Conservation (phyloP, 1,140 invertebrate species). For the Euglossa dilemma region DNA sequence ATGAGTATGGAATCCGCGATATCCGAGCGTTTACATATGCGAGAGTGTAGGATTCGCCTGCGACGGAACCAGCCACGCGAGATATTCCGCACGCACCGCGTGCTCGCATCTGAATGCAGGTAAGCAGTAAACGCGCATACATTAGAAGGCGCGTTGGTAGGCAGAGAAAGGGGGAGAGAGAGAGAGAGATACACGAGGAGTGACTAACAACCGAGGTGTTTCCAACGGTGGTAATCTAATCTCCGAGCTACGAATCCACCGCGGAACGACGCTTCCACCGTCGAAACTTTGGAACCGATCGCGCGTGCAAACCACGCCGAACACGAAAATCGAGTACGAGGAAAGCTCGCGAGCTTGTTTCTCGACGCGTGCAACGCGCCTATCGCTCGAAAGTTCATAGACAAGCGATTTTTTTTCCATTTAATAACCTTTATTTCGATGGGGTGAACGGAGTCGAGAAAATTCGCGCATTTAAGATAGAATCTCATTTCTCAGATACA, state of each 20-base stretch:
- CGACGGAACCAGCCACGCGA: conserved; percentile 29
- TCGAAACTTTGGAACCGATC: neutral
- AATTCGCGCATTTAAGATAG: too few relatives aligned
- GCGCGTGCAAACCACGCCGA: neutral
- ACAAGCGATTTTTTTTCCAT: too few relatives aligned
- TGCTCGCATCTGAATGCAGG: conserved; percentile 46
- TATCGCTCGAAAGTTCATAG: too few relatives aligned
- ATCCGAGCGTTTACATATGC: conserved; percentile 32
- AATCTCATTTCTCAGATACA: too few relatives aligned
- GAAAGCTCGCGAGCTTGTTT: neutral
- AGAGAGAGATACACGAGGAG: conserved; percentile 32
- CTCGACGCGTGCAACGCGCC: neutral
- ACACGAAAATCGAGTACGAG: neutral
- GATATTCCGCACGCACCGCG: conserved; percentile 38
- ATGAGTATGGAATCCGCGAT: conserved; percentile 41
- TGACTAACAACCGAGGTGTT: conserved; percentile 57
- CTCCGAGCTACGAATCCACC: conserved; percentile 16
- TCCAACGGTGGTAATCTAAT: conserved; percentile 62
- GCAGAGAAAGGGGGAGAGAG: neutral
- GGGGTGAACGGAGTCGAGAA: too few relatives aligned
- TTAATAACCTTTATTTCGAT: too few relatives aligned
- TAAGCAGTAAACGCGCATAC: conserved; percentile 45
- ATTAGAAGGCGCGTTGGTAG: conserved; percentile 43
- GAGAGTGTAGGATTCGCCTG: conserved; percentile 44
- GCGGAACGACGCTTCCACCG: too few relatives aligned